A percentile compares a stretch with the other conserved stretches of the same genome.
phyloP scores from a whole-genome alignment of 1,140 invertebrate species.

The Gonatopus flavifemur region DNA sequence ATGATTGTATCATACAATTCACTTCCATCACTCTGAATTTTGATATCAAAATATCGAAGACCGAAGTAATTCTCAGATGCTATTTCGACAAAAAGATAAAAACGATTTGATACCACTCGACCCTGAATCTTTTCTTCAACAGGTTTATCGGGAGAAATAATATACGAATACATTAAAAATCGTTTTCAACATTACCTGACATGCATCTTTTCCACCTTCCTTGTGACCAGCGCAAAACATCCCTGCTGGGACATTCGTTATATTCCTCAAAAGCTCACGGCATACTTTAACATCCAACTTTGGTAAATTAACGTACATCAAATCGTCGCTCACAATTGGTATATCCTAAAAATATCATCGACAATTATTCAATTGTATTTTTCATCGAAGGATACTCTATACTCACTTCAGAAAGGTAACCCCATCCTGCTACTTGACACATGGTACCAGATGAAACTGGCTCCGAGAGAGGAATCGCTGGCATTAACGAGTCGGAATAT shows the following conservation, averaged over 20 bases:
- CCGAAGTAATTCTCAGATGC: too few relatives aligned
- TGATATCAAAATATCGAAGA: too few relatives aligned
- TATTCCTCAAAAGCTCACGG: conserved; percentile 31
- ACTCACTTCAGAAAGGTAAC: conserved; percentile 38
- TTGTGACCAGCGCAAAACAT: conserved; percentile 74
- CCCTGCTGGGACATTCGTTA: conserved; percentile 59
- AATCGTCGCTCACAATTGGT: conserved; percentile 15
- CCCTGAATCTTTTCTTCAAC: too few relatives aligned
- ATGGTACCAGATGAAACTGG: conserved; percentile 17
- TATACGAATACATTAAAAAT: too few relatives aligned
- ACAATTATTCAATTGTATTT: background rate
- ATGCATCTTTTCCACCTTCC: conserved; percentile 70
- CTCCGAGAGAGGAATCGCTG: accelerated
- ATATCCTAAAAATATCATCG: conserved; percentile 20
- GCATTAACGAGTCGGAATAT: too few relatives aligned
- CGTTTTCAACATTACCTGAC: conserved; percentile 67
- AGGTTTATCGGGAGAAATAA: too few relatives aligned
- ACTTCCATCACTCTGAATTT: too few relatives aligned
- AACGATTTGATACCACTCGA: too few relatives aligned
- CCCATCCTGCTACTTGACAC: conserved; percentile 55
- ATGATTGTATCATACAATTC: too few relatives aligned
- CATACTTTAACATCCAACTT: conserved; percentile 42
- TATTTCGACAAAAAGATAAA: too few relatives aligned
- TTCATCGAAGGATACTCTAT: background rate
- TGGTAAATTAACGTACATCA: conserved; percentile 54